A percentile compares a stretch with the other conserved stretches of the same genome.
phyloP scores from a whole-genome alignment of 2,888 invertebrate species.

The Drosophila cyrtoloma region DNA sequence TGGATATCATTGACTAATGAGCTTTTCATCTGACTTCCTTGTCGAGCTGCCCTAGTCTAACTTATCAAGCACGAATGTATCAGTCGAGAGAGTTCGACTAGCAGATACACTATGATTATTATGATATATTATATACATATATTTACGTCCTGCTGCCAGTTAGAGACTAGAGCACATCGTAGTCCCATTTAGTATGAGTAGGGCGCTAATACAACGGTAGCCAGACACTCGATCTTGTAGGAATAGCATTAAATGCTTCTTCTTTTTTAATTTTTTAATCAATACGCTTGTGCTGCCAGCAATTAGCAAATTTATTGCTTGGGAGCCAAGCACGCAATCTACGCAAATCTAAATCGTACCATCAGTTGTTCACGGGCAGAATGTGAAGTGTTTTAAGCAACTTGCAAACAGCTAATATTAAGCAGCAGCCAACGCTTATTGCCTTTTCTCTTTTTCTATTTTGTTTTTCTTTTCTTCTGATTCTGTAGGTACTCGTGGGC shows the following conservation, averaged over 20 bases:
- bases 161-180: not conserved
- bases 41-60: conserved; percentile 37
- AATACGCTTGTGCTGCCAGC: conserved; percentile 37
- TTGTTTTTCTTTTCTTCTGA: not conserved
- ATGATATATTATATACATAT: not conserved
- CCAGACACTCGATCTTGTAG: not conserved
- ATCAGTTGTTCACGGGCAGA: conserved; percentile 6
- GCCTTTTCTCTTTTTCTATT: conserved; percentile 22
- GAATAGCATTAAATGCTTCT: conserved; percentile 50
- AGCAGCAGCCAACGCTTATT: conserved; percentile 21
- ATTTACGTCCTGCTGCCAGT: not conserved
- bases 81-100: conserved; percentile 51
- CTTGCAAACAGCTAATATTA: conserved; percentile 46
- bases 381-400: conserved; percentile 38
- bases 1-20: conserved; percentile 76
- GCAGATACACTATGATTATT: not conserved
- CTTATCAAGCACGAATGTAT: conserved; percentile 43
- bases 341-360: conserved; percentile 37
- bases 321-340: conserved; percentile 29
- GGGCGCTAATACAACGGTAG: not conserved
- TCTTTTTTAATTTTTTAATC: conserved; percentile 1
- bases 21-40: conserved; percentile 30
- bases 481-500: conserved; percentile 5
- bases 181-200: too few relatives aligned
- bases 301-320: conserved; percentile 68